Conservation (phyloP, 2,113 vertebrate genomes). For the Peucedramus taeniatus region DNA sequence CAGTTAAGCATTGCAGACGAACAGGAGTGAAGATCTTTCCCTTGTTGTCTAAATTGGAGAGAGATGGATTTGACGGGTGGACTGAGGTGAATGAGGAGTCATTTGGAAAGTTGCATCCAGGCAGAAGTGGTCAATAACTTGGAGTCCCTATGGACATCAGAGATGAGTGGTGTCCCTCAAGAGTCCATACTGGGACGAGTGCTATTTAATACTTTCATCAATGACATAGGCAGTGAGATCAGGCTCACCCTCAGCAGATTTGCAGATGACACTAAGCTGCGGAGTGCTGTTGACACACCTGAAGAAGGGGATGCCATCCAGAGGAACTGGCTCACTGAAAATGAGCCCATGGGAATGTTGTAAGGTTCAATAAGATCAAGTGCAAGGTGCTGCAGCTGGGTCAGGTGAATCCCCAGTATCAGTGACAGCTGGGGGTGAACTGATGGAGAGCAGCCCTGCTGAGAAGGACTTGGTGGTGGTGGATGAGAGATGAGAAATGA, state of each 20-base stretch:
- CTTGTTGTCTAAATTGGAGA: background rate
- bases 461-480: background rate
- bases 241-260: background rate
- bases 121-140: background rate
- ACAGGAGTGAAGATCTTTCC: background rate
- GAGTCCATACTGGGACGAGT: background rate
- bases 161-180: background rate
- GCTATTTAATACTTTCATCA: background rate
- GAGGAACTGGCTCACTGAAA: too few species aligned
- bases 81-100: background rate
- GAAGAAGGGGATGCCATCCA: background rate
- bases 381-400: background rate
- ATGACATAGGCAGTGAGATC: fast-evolving
- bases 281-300: background rate
- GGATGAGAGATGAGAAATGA: background rate
- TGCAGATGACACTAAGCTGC: background rate
- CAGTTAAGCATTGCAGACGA: background rate
- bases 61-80: background rate
- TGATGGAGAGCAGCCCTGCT: background rate
- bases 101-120: background rate
- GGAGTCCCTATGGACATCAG: background rate
- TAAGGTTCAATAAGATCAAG: background rate
- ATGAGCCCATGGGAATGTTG: background rate
- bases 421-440: background rate
- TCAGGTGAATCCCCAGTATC: fast-evolving